A percentile compares a stretch with the other conserved stretches of the same genome.
Evolutionary conservation across 2,888 invertebrate genomes (phyloP).

Genomic region (Andrena dorsata): DNA sequence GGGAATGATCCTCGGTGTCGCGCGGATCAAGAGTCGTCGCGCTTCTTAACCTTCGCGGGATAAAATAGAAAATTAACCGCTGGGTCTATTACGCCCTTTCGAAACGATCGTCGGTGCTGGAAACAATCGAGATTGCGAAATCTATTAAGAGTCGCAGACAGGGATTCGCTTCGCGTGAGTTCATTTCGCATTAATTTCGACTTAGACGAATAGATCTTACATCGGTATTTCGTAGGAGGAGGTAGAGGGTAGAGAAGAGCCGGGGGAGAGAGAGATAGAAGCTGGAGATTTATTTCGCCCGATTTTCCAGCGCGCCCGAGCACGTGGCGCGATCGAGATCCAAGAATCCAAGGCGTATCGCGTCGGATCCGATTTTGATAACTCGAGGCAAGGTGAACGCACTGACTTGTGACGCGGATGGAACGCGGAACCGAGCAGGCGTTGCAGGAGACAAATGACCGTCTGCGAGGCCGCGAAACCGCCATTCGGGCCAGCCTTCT

Average conservation of each 20-base stretch:
- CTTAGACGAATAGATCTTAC: too few relatives aligned
- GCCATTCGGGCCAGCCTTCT: constrained; percentile 62
- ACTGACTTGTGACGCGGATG: constrained; percentile 82
- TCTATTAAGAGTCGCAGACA: too few relatives aligned
- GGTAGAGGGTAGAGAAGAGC: background rate
- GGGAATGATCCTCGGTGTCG: constrained; percentile 16
- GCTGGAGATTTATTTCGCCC: constrained; percentile 15
- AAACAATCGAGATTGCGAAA: too few relatives aligned
- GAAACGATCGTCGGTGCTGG: too few relatives aligned
- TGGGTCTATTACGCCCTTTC: too few relatives aligned
- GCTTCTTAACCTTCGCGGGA: too few relatives aligned
- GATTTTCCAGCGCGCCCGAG: constrained; percentile 19
- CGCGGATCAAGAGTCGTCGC: background rate
- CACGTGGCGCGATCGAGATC: constrained; percentile 60
- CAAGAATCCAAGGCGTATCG: constrained; percentile 47
- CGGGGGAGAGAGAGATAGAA: background rate
- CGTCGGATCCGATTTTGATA: constrained; percentile 73
- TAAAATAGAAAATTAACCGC: too few relatives aligned
- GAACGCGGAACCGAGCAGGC: constrained; percentile 82
- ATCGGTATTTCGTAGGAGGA: too few relatives aligned
- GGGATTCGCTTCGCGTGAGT: too few relatives aligned
- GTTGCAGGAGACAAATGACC: constrained; percentile 82
- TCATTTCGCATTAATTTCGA: too few relatives aligned
- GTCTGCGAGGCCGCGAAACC: constrained; percentile 79
- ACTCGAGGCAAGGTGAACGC: constrained; percentile 82